These are phyloP conservation scores for Pipistrellus pipistrellus DNA, from an alignment of 2,797 vertebrate species.

Conservation along the genomic window DNA sequence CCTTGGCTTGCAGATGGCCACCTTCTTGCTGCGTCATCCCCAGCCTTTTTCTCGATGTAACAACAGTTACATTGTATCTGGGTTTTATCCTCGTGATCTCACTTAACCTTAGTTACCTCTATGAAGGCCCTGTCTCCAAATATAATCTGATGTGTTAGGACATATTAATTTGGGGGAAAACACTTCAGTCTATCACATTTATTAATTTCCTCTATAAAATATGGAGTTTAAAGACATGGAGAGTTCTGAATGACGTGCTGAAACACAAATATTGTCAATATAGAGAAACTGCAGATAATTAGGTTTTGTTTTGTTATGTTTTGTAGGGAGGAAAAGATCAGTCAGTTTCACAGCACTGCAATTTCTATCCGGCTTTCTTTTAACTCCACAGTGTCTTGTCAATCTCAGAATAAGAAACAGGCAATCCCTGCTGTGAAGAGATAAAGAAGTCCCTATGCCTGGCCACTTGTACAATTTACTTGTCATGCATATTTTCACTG, in stretches of 20 bases:
- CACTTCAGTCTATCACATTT: not conserved
- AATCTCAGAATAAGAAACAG: not conserved
- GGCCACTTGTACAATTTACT: not conserved
- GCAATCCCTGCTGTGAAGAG: not conserved
- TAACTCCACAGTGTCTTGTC: not conserved
- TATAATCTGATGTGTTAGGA: not conserved
- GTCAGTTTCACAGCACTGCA: not conserved
- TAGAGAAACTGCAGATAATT: not conserved
- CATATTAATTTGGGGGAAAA: not conserved
- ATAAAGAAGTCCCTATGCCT: not conserved
- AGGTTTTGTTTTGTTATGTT: not conserved
- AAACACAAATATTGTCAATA: conserved; percentile 6
- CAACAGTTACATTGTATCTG: not conserved
- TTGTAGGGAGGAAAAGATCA: not conserved
- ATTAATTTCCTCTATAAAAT: conserved; percentile 3
- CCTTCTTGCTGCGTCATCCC: not conserved
- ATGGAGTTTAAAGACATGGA: not conserved
- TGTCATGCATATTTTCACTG: not conserved
- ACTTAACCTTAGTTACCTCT: not conserved
- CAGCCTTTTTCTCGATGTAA: not conserved
- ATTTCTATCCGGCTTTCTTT: conserved; percentile 17
- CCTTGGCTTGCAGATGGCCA: not conserved
- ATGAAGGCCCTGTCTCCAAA: not conserved
- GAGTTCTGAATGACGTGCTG: not conserved
- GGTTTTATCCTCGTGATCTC: not conserved